Percentiles rank a stretch among this genome's conserved stretches.
Evolutionary conservation across 2,797 vertebrate species (phyloP).

Genomic region (Sebastes goodei): DNA sequence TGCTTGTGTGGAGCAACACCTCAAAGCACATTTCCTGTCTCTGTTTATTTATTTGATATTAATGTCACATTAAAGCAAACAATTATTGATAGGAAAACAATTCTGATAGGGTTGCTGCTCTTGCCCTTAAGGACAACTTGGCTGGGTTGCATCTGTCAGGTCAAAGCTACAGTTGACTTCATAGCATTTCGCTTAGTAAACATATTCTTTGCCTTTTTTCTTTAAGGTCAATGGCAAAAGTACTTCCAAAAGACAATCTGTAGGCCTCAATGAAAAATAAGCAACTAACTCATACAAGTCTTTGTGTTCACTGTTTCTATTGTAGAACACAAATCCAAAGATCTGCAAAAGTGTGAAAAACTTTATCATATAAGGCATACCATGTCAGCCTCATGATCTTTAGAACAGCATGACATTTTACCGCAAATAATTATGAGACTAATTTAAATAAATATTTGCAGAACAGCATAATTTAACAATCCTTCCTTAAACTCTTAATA

Average conservation of each 20-base stretch:
- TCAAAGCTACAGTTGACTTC: neutral
- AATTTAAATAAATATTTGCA: neutral
- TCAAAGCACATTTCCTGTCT: neutral
- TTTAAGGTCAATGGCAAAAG: neutral
- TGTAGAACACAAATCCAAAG: neutral
- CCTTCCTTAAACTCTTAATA: neutral
- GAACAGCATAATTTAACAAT: neutral
- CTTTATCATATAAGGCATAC: neutral
- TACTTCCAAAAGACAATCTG: neutral
- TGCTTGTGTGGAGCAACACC: neutral
- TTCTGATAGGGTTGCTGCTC: neutral
- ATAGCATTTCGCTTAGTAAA: neutral
- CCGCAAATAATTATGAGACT: neutral
- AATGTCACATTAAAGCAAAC: neutral
- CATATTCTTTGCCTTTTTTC: neutral
- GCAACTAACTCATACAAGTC: neutral
- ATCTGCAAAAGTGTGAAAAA: neutral
- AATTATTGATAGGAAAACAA: conserved; percentile 3
- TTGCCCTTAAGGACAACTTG: neutral
- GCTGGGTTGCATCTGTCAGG: neutral
- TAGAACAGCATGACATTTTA: neutral
- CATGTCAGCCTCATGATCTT: neutral
- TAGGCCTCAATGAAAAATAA: neutral
- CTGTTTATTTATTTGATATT: neutral
- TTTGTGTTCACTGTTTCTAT: neutral